Conservation (phyloP, 2,888 invertebrate genomes). For the Sussaba pulchella region DNA sequence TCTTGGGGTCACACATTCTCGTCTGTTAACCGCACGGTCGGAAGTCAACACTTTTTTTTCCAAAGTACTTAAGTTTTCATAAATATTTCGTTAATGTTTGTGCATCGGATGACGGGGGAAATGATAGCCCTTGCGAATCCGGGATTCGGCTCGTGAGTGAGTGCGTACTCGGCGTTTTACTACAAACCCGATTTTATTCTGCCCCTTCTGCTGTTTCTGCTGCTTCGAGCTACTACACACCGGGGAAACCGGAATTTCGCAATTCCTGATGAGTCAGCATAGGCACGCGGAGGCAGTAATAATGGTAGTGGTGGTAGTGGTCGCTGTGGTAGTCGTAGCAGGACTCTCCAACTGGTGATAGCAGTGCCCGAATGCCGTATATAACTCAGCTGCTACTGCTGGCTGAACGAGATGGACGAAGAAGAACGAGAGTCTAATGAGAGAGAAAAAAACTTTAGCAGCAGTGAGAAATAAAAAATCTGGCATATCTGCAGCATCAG, state of each 20-base stretch:
- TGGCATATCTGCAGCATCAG: constrained; percentile 43
- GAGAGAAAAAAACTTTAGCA: constrained; percentile 44
- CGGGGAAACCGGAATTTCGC: constrained; percentile 62
- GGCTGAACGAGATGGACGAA: constrained; percentile 38
- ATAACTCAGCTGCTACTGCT: constrained; percentile 45
- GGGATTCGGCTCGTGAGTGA: constrained; percentile 62
- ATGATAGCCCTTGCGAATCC: constrained; percentile 40
- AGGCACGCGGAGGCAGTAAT: constrained; percentile 37
- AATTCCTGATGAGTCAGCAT: constrained; percentile 66
- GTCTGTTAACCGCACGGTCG: constrained; percentile 25
- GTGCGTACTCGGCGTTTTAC: constrained; percentile 66
- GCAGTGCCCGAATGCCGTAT: constrained; percentile 53
- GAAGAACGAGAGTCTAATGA: constrained; percentile 55
- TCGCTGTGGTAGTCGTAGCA: no score
- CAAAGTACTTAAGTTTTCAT: constrained; percentile 24
- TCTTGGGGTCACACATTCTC: constrained; percentile 51
- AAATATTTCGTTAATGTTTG: constrained; percentile 34
- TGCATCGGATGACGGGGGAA: not conserved
- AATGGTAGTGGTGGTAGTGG: constrained; percentile 11
- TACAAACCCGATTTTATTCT: constrained; percentile 47
- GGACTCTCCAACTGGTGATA: constrained; percentile 57
- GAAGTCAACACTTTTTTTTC: constrained; percentile 35
- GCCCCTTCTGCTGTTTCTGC: constrained; percentile 19
- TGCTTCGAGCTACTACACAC: constrained; percentile 44
- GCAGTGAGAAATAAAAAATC: constrained; percentile 22